Percentiles rank a stretch among this genome's conserved stretches.
These are phyloP conservation scores for Meiosimyza platycephala DNA, from an alignment of 2,888 invertebrate genomes.

Conservation along the genomic window DNA sequence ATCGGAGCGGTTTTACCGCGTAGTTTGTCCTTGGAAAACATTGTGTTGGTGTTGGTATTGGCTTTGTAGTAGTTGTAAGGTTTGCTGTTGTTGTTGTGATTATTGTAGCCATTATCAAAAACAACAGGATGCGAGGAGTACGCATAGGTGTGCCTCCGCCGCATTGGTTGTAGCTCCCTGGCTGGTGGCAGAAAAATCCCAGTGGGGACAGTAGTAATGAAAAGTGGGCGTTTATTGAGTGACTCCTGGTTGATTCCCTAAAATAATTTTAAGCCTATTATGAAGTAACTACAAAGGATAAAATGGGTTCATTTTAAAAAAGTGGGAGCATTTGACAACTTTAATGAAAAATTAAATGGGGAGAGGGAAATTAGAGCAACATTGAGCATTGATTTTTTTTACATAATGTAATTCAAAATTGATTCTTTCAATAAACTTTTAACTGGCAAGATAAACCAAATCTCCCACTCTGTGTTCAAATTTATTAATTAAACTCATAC, in stretches of 20 bases:
- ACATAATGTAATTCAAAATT: no score
- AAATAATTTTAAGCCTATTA: constrained; percentile 38
- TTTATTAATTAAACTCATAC: constrained; percentile 49
- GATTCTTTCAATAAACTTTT: no score
- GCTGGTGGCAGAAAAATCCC: constrained; percentile 85
- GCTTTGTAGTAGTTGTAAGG: constrained; percentile 27
- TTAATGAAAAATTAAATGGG: no score
- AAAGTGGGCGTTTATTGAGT: constrained; percentile 71
- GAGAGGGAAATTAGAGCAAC: no score
- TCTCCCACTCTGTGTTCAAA: no score
- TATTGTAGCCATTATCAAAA: constrained; percentile 51
- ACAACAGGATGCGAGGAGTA: constrained; percentile 74
- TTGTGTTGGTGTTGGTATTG: constrained; percentile 25
- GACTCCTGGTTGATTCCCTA: constrained; percentile 55
- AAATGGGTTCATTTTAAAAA: neutral
- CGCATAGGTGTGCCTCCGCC: constrained; percentile 71
- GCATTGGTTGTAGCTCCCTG: constrained; percentile 67
- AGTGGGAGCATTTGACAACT: no score
- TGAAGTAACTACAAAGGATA: neutral
- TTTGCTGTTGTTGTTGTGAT: constrained; percentile 23
- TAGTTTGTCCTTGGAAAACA: constrained; percentile 38
- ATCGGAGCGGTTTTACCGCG: constrained; percentile 32
- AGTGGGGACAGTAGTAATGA: constrained; percentile 83
- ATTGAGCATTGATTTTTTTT: no score
- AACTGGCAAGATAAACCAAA: no score